Conservation (phyloP, 2,113 vertebrate species). For the Corynorhinus townsendii region DNA sequence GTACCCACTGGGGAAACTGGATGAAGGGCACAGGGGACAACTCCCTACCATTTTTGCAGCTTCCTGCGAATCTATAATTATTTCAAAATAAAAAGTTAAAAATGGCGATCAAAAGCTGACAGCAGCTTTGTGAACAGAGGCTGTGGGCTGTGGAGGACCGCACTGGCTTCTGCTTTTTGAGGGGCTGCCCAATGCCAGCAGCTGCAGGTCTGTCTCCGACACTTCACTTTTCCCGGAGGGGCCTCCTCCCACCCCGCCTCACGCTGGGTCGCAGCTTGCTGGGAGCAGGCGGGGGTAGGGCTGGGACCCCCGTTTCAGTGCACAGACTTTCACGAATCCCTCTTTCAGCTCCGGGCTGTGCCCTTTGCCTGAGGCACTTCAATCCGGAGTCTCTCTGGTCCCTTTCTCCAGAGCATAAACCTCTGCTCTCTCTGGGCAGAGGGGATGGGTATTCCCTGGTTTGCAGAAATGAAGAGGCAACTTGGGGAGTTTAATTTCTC, state of each 20-base stretch:
- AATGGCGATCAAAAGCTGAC: no score
- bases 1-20: neutral
- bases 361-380: neutral
- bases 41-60: neutral
- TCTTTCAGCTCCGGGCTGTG: neutral
- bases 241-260: neutral
- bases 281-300: neutral
- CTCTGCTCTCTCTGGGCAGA: neutral
- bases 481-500: neutral
- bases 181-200: neutral
- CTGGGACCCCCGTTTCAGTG: no score
- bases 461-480: no score
- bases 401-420: neutral
- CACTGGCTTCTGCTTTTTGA: neutral
- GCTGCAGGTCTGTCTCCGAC: neutral
- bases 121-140: neutral
- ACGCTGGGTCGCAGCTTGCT: accelerated
- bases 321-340: neutral
- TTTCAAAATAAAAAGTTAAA: neutral
- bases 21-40: neutral
- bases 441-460: neutral
- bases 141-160: accelerated
- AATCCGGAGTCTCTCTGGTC: neutral
- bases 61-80: neutral
- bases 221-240: neutral